Percentiles rank a stretch among this genome's conserved stretches.
Conservation (phyloP, 2,113 vertebrate genomes). For the Uria aalge region DNA sequence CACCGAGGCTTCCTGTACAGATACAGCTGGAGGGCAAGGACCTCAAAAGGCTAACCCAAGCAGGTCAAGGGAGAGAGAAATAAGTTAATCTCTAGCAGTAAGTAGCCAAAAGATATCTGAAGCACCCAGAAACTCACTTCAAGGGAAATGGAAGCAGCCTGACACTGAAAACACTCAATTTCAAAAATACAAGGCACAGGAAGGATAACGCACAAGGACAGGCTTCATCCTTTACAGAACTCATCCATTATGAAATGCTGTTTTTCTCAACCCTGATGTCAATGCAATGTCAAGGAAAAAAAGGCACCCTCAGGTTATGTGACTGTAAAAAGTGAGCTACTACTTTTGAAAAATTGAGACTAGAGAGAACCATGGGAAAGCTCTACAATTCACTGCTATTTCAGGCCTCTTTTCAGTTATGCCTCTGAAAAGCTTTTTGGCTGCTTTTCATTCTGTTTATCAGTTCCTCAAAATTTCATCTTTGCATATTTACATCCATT, state of each 20-base stretch:
- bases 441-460: neutral
- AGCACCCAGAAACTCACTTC: neutral
- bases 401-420: neutral
- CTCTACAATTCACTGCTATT: neutral
- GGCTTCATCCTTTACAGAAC: neutral
- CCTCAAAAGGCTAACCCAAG: neutral
- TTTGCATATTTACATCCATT: neutral
- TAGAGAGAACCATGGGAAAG: neutral
- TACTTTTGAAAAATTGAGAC: neutral
- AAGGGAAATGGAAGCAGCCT: neutral
- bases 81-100: neutral
- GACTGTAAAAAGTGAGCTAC: neutral
- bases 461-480: neutral
- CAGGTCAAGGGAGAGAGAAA: neutral
- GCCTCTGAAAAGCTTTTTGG: constrained; percentile 8
- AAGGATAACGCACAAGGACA: neutral
- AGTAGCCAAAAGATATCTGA: neutral
- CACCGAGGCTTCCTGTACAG: neutral
- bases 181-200: neutral
- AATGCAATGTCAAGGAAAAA: neutral
- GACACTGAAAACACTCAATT: neutral
- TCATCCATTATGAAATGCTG: neutral
- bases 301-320: neutral
- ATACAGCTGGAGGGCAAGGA: neutral
- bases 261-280: neutral